A percentile compares a stretch with the other conserved stretches of the same genome.
Conservation (phyloP, 2,888 invertebrate species). For the Thera britannica region DNA sequence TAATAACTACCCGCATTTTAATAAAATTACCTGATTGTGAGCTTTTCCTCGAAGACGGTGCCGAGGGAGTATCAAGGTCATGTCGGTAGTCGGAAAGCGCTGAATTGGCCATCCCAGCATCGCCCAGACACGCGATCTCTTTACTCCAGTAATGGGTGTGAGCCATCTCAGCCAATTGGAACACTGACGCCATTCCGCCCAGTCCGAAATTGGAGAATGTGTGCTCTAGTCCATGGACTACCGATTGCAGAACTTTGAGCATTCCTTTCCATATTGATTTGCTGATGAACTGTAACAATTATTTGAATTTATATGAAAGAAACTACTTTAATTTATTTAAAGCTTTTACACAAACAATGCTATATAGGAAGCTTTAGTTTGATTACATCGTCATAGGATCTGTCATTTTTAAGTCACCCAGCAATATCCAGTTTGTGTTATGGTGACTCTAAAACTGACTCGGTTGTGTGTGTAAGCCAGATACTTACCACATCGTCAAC, state of each 20-base stretch:
- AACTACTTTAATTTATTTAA: too few relatives aligned
- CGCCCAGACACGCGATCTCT: conserved; percentile 86
- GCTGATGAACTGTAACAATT: conserved; percentile 89
- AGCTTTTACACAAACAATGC: too few relatives aligned
- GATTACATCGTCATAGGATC: too few relatives aligned
- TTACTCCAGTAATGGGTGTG: conserved; percentile 99
- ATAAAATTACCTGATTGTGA: conserved; percentile 84
- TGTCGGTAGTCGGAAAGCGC: conserved; percentile 64
- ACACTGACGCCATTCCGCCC: conserved; percentile 98
- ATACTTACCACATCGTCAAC: conserved; percentile 97
- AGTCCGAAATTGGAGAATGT: conserved; percentile 97
- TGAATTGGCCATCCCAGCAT: conserved; percentile 77
- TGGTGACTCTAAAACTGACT: too few relatives aligned
- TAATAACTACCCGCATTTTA: too few relatives aligned
- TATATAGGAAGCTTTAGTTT: too few relatives aligned
- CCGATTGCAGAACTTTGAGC: conserved; percentile 95
- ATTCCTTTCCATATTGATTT: conserved; percentile 98
- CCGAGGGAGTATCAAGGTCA: conserved; percentile 67
- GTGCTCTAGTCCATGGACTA: conserved; percentile 95
- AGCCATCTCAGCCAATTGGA: conserved; percentile 98
- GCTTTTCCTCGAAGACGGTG: conserved; percentile 87
- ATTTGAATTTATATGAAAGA: neutral
- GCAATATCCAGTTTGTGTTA: too few relatives aligned
- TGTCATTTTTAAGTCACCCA: too few relatives aligned
- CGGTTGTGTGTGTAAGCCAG: too few relatives aligned